Percentiles rank a stretch among this genome's conserved stretches.
These are phyloP conservation scores for Dryoscopus gambensis DNA, from an alignment of 2,113 vertebrate species.

Conservation along the genomic window DNA sequence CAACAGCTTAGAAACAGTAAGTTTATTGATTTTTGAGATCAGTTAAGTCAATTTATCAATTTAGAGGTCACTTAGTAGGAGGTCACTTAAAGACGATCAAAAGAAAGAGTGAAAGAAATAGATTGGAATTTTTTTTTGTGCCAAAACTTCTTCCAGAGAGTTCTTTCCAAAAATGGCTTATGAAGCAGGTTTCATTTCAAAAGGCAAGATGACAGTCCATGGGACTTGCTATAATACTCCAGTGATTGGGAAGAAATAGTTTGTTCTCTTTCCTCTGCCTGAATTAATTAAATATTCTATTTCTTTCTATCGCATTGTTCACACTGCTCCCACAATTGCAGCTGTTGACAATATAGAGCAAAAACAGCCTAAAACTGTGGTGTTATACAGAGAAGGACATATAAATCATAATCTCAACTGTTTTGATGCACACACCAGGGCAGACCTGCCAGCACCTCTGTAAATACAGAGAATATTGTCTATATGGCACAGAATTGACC, in stretches of 20 bases:
- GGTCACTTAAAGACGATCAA: not conserved
- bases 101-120: not conserved
- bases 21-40: not conserved
- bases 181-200: not conserved
- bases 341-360: not conserved
- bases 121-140: not conserved
- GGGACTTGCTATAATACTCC: not conserved
- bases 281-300: not conserved
- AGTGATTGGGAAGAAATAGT: not conserved
- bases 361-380: not conserved
- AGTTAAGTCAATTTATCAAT: not conserved
- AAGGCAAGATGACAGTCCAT: not conserved
- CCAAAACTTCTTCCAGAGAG: not conserved
- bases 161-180: not conserved
- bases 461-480: not conserved
- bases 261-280: not conserved
- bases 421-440: not conserved
- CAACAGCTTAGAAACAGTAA: not conserved
- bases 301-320: not conserved
- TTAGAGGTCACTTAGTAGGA: not conserved
- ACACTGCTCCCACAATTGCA: not conserved
- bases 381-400: not conserved
- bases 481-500: not conserved
- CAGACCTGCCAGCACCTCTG: not conserved
- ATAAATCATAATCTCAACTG: not conserved